Conservation (phyloP, 2,113 vertebrate genomes). For the Apistogramma diplotaenia region DNA sequence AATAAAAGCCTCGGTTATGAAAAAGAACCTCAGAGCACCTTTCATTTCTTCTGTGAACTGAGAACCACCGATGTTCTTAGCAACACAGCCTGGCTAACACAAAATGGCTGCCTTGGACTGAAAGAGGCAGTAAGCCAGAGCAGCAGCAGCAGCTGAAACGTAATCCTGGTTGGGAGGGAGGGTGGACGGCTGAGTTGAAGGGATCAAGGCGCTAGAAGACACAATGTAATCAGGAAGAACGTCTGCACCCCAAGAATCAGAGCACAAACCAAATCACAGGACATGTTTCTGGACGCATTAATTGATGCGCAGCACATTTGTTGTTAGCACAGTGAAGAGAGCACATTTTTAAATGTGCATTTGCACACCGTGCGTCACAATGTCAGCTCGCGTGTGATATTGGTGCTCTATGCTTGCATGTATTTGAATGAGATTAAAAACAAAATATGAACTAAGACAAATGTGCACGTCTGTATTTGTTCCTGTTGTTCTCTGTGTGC, state of each 20-base stretch:
- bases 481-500: not conserved
- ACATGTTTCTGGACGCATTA: conserved; percentile 32
- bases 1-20: too few species aligned
- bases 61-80: conserved; percentile 17
- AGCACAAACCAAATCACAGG: conserved; percentile 37
- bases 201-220: conserved; percentile 59
- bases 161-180: conserved; percentile 64
- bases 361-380: not conserved
- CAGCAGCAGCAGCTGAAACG: conserved; percentile 32
- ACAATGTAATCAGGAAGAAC: conserved; percentile 53
- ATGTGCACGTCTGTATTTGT: not conserved
- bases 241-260: conserved; percentile 55
- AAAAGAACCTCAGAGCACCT: not conserved
- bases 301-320: not conserved
- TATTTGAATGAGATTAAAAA: not conserved
- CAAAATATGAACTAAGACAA: not conserved
- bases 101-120: conserved; percentile 67
- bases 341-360: not conserved
- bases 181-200: conserved; percentile 24
- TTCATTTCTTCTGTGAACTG: not conserved
- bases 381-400: not conserved
- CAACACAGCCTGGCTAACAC: conserved; percentile 43
- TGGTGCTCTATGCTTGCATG: rapidly evolving
- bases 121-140: conserved; percentile 52
- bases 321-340: not conserved